These are phyloP conservation scores for Setophaga coronata DNA, from an alignment of 2,113 vertebrate species.

Conservation along the genomic window DNA sequence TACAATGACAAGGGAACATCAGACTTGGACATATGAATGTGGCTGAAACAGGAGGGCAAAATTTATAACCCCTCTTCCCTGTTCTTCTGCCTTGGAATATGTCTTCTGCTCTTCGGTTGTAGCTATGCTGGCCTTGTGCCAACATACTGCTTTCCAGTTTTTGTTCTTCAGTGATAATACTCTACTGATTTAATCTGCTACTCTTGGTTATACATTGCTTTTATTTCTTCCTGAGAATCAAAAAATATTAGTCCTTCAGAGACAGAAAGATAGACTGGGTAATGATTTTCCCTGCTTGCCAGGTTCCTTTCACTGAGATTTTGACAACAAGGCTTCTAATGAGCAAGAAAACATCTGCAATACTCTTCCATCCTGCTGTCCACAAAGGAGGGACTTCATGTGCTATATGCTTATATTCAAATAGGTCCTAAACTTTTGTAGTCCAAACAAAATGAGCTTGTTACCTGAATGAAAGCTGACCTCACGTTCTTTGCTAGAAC, in stretches of 20 bases:
- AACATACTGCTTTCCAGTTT: neutral
- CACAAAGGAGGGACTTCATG: neutral
- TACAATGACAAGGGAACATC: neutral
- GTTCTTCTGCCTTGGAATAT: neutral
- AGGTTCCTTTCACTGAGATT: neutral
- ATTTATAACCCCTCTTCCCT: neutral
- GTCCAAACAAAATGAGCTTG: neutral
- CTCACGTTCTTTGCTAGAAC: neutral
- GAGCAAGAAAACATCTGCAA: neutral
- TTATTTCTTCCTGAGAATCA: neutral
- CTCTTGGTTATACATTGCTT: neutral
- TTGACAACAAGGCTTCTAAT: neutral
- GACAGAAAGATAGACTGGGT: neutral
- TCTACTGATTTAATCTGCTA: neutral
- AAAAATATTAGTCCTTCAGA: neutral
- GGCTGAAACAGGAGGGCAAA: neutral
- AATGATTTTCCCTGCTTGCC: neutral
- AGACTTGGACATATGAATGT: neutral
- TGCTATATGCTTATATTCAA: neutral
- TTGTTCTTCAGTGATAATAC: neutral
- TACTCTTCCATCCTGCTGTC: neutral
- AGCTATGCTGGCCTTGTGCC: neutral
- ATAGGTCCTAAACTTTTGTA: neutral
- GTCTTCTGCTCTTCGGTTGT: neutral
- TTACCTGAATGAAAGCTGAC: neutral